Evolutionary conservation across 2,797 vertebrate genomes (phyloP), one percentile per base, ranked within the genome.

Genomic region (Capromys pilorides): DNA sequence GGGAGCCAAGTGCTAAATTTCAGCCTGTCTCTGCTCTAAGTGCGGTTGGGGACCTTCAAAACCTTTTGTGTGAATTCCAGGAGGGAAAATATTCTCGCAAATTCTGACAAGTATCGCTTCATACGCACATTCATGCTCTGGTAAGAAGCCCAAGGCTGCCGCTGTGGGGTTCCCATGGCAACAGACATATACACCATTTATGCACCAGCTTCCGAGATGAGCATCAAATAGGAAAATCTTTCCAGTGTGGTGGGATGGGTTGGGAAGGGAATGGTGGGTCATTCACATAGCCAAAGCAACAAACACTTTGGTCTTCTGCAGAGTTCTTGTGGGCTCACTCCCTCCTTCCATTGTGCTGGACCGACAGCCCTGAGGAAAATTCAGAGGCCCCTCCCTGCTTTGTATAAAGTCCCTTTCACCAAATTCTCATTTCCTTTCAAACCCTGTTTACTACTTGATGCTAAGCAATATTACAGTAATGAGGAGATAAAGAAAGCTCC

Each of bases 81-180:
- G 85, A 93, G 80, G 88, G 54, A 73, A 91, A 94, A 78, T 6
- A 77, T 64, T 71, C 92, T 80, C 86, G 94, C 90, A 62, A 69
- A 92, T 94, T 94, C 90, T 85, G 69, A 96, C 95, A 96, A 81
- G 81, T 69, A 54, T 91, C 54, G 39, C 80, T 86, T 96, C 84
- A 66, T 91, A 79, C 89, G 92, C 39, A 62, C 82, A 31, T 95
- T 91, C 62, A 51, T 73, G 31, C 64, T 64, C 69, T 75, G 90
- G 82, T 95, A 41, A 83, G 88, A 91, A 86, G 81, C 87, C 64
- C 82, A 62, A 92, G 84, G 85, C 86, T 26, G 86, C 41, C 33
- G 84, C 86, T 82, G 91, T 67, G 36, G 62, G 93, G 97, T 94
- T 83, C 97, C 83, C 97, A 98, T 97, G 96, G 97, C 90, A 97